Conservation (phyloP, 1,140 invertebrate genomes). For the Drosophila rhopaloa region DNA sequence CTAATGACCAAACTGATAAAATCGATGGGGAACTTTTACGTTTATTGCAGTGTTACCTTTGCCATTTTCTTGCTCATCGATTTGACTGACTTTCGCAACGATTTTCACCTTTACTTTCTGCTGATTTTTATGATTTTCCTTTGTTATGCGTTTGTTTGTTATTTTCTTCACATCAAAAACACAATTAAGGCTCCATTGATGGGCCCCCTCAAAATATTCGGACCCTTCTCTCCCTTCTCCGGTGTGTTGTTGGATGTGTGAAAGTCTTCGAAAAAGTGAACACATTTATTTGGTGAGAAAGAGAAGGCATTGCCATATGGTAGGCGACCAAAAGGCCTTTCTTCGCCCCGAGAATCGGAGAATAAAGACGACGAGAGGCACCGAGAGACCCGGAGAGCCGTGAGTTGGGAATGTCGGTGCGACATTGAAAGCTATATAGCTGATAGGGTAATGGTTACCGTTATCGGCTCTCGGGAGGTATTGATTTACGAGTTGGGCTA, state of each 20-base stretch:
- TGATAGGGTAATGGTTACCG: constrained; percentile 67
- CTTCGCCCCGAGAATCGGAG: constrained; percentile 22
- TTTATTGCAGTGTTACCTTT: constrained; percentile 48
- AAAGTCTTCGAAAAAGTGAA: constrained; percentile 59
- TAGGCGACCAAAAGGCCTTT: constrained; percentile 15
- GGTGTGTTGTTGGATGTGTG: constrained; percentile 29
- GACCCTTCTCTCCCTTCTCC: constrained; percentile 19
- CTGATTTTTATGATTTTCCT: constrained; percentile 28
- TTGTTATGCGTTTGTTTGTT: constrained; percentile 40
- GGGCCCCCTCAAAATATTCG: constrained; percentile 1
- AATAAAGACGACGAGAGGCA: constrained; percentile 6
- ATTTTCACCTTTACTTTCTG: constrained; percentile 54
- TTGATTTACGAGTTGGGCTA: constrained; percentile 53
- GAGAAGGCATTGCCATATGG: constrained; percentile 28
- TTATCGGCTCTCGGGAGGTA: constrained; percentile 54
- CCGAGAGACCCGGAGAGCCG: constrained; percentile 4
- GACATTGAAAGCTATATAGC: constrained; percentile 56
- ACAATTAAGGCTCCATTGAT: constrained; percentile 53
- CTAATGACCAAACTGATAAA: constrained; percentile 29
- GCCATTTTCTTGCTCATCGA: constrained; percentile 58
- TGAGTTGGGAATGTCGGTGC: constrained; percentile 31
- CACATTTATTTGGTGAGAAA: constrained; percentile 14
- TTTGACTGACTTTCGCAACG: constrained; percentile 55
- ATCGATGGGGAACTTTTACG: constrained; percentile 18
- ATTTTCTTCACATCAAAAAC: constrained; percentile 53